phyloP scores from a whole-genome alignment of 2,888 invertebrate genomes.

The Venusia cambrica region DNA sequence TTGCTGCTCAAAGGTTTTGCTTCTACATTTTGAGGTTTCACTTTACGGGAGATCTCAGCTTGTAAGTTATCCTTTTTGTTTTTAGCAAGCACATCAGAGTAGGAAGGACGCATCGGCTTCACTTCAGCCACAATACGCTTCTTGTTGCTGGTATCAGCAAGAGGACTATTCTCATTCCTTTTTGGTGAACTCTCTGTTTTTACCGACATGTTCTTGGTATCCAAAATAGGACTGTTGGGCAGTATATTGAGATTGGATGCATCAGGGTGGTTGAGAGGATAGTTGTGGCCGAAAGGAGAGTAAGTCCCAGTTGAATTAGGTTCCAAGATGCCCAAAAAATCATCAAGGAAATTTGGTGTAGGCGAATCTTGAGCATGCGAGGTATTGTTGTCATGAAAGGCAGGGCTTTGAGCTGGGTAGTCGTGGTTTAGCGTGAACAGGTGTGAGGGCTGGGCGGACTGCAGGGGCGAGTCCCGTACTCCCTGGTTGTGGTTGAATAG shows the following conservation, averaged over 20 bases:
- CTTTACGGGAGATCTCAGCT: conserved; percentile 70
- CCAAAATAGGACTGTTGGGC: conserved; percentile 50
- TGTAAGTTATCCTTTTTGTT: conserved; percentile 74
- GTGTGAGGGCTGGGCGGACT: conserved; percentile 53
- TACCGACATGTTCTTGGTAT: conserved; percentile 45
- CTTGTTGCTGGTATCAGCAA: conserved; percentile 79
- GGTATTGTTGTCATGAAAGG: conserved; percentile 51
- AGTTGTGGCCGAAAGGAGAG: conserved; percentile 86
- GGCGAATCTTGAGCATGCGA: conserved; percentile 46
- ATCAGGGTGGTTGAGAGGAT: conserved; percentile 75
- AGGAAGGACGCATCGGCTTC: conserved; percentile 92
- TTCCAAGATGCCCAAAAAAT: conserved; percentile 86
- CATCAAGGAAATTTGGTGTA: conserved; percentile 83
- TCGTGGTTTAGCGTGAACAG: conserved; percentile 69
- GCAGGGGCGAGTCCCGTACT: conserved; percentile 57
- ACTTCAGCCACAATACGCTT: conserved; percentile 92
- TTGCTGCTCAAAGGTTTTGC: conserved; percentile 59
- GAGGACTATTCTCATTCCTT: conserved; percentile 65
- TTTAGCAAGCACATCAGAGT: conserved; percentile 91
- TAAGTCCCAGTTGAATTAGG: conserved; percentile 87
- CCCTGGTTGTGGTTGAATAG: conserved; percentile 67
- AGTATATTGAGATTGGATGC: conserved; percentile 57
- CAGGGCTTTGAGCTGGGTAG: conserved; percentile 45
- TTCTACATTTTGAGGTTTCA: conserved; percentile 64
- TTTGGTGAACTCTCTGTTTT: conserved; percentile 64